Conservation (phyloP, 2,797 vertebrate species). For the Poliocrania exsul region DNA sequence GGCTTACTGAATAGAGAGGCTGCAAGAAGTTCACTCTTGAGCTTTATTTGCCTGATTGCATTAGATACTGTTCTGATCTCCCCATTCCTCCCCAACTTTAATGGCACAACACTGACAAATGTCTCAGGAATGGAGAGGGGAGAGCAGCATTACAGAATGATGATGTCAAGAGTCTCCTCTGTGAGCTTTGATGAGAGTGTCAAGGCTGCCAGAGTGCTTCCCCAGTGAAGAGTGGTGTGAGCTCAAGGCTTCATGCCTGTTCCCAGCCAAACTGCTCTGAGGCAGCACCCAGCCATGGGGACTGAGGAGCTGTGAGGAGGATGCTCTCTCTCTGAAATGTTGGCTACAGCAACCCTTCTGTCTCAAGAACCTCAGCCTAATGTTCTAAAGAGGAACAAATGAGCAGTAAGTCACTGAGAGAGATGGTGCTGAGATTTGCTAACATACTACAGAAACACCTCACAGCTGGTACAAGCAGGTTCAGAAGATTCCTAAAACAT, state of each 20-base stretch:
- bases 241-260: not conserved
- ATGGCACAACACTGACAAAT: not conserved
- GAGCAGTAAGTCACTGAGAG: not conserved
- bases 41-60: not conserved
- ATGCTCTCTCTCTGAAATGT: not conserved
- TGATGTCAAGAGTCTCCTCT: not conserved
- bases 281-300: not conserved
- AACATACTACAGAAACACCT: accelerated
- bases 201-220: not conserved
- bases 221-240: not conserved
- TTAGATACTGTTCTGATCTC: not conserved
- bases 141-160: not conserved
- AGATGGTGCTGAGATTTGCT: not conserved
- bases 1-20: not conserved
- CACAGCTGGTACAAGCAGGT: not conserved
- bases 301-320: not conserved
- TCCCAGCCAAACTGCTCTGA: not conserved
- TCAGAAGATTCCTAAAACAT: too few species aligned
- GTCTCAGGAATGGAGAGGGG: not conserved
- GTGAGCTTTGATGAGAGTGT: not conserved
- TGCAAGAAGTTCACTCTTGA: not conserved
- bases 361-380: not conserved
- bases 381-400: not conserved
- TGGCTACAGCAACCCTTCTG: not conserved
- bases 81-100: not conserved